A percentile compares a stretch with the other conserved stretches of the same genome.
These are phyloP conservation scores for Takifugu flavidus DNA, from an alignment of 2,113 vertebrate species.

Conservation along the genomic window DNA sequence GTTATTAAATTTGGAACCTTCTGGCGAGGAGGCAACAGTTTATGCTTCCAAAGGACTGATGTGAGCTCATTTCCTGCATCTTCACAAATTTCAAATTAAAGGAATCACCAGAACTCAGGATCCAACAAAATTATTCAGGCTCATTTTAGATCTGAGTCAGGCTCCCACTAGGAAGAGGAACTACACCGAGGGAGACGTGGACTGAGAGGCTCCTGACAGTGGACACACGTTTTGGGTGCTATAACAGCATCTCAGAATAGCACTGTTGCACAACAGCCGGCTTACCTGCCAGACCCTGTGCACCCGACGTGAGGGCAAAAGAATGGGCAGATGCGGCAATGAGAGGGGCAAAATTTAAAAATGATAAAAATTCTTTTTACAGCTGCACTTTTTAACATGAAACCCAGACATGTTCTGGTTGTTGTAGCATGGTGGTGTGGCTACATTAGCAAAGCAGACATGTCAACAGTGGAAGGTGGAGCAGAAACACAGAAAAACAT, in stretches of 20 bases:
- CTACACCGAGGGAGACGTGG: not conserved
- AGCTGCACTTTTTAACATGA: too few species aligned
- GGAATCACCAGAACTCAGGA: conserved; percentile 9
- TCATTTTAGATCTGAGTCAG: not conserved
- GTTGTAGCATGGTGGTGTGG: too few species aligned
- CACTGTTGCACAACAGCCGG: conserved; percentile 45
- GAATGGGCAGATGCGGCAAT: not conserved
- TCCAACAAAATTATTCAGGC: conserved; percentile 9
- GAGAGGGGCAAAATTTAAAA: not conserved
- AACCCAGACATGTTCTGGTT: too few species aligned
- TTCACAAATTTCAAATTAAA: not conserved
- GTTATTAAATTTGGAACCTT: too few species aligned
- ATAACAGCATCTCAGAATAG: conserved; percentile 49
- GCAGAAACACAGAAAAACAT: not conserved
- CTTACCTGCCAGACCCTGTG: conserved; percentile 25
- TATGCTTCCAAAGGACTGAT: too few species aligned
- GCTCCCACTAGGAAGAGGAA: not conserved
- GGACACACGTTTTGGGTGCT: conserved; percentile 30
- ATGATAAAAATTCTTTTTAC: too few species aligned
- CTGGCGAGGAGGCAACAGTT: too few species aligned
- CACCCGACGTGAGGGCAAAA: conserved; percentile 16
- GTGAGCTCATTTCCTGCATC: too few species aligned
- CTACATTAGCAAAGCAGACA: too few species aligned
- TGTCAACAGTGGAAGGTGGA: not conserved
- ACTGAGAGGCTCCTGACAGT: not conserved